These are phyloP conservation scores for Colletes latitarsis DNA, from an alignment of 1,140 invertebrate genomes.

Conservation along the genomic window DNA sequence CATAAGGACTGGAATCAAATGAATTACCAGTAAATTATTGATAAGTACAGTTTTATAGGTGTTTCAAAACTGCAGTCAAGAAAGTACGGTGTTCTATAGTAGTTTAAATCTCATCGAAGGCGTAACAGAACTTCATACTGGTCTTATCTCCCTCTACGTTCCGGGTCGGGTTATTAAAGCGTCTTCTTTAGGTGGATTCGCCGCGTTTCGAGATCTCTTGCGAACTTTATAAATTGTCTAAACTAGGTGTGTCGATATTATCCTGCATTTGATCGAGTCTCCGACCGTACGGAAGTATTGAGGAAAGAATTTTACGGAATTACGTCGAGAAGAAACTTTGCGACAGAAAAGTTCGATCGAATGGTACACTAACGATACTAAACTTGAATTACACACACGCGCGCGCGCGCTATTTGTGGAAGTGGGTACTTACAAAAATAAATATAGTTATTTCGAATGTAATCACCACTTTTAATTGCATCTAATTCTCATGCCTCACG, in stretches of 20 bases:
- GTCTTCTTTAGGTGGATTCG: constrained; percentile 6
- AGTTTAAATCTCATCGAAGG: constrained; percentile 49
- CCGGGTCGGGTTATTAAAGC: constrained; percentile 39
- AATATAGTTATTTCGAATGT: neutral
- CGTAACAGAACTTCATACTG: constrained; percentile 36
- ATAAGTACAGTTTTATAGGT: constrained; percentile 37
- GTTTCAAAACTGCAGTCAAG: constrained; percentile 35
- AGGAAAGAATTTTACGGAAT: neutral
- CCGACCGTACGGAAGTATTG: neutral
- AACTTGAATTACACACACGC: neutral
- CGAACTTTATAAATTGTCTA: constrained; percentile 45
- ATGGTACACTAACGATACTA: neutral
- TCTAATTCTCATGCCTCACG: too few relatives aligned
- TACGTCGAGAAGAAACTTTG: neutral
- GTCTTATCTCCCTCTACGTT: constrained; percentile 26
- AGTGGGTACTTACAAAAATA: neutral
- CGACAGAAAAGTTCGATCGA: neutral
- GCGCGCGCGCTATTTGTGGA: neutral
- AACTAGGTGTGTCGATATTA: constrained; percentile 36
- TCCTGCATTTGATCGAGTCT: constrained; percentile 29
- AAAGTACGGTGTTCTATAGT: constrained; percentile 19
- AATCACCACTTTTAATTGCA: neutral
- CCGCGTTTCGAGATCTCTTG: constrained; percentile 17
- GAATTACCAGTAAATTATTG: constrained; percentile 38
- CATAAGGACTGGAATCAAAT: constrained; percentile 5